Conservation (phyloP, 2,797 vertebrate species). For the Spheniscus humboldti region DNA sequence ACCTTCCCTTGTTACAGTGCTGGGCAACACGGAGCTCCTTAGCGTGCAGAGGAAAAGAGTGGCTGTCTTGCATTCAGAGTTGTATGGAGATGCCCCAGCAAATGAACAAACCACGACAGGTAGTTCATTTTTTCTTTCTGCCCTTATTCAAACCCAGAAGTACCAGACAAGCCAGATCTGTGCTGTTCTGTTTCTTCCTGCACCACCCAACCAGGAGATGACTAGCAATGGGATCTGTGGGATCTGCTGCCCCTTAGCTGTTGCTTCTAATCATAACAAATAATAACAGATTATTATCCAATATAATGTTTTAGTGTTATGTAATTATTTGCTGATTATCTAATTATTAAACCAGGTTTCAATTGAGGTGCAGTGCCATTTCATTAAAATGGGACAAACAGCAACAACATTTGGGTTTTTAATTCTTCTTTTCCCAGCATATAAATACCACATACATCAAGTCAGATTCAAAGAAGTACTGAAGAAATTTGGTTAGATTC, state of each 20-base stretch:
- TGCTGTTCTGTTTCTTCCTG: neutral
- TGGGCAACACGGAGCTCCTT: neutral
- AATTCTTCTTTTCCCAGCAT: neutral
- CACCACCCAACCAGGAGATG: neutral
- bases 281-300: neutral
- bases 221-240: neutral
- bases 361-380: neutral
- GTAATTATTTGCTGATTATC: neutral
- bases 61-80: neutral
- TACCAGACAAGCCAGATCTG: neutral
- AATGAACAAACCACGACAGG: neutral
- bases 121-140: neutral
- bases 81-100: neutral
- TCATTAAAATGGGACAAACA: neutral
- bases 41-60: neutral
- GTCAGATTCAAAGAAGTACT: neutral
- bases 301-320: neutral
- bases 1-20: neutral
- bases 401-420: neutral
- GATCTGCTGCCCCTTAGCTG: neutral
- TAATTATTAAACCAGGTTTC: neutral
- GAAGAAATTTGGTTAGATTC: neutral
- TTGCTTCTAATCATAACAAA: neutral
- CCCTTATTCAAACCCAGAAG: neutral
- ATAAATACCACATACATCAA: neutral